Base-by-base conservation (phyloP, 2,888 invertebrate genomes). In the Eucera pruinosa region DNA sequence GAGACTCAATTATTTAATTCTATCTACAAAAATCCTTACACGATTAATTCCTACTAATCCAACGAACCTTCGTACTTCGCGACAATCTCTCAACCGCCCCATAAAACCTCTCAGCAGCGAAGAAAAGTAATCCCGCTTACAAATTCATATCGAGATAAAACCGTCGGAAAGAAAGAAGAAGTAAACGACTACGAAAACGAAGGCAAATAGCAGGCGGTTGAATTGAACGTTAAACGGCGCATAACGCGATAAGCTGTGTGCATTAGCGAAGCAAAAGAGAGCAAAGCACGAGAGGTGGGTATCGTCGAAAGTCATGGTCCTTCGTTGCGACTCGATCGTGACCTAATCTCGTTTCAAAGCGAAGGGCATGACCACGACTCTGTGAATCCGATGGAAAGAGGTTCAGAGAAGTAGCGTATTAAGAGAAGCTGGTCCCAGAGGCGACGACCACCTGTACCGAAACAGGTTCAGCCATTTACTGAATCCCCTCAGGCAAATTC, bases 381-480 rank as follows among this genome's bases (percentile, higher is more conserved):
- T 47, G 47, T 39, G 65, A 36, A 58, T 62, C 52, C 60, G 23
- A 18, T 20, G 57, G 11, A 13, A 52, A 55, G 41, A 54, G 54
- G 41, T 67, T 41, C 60, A 33, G 64, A 47, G 50, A 64, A 61
- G 67, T 64, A 55, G 67, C 81, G 72, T n/a, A n/a, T 80, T 70
- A 68, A 83, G 61, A 67, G 64, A 50, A 15, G 70, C 81, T 75
- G 65, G 81, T 83, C 62, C 39, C 72, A n/a, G 81, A 68, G 79
- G 72, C 76, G 68, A 66, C 83, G 81, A 83, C 83, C 83, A 83
- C 83, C 83, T 83, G 81, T 83, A 83, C 76, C 80, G 83, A 83
- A 83, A 83, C 83, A 83, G 83, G 83, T 83, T 77, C 73, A 61
- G 79, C 73, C 81, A 81, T 81, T 76, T 81, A 65, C 77, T 7